These are phyloP conservation scores for Phoeniculus purpureus DNA, from an alignment of 2,797 vertebrate species.

Conservation along the genomic window DNA sequence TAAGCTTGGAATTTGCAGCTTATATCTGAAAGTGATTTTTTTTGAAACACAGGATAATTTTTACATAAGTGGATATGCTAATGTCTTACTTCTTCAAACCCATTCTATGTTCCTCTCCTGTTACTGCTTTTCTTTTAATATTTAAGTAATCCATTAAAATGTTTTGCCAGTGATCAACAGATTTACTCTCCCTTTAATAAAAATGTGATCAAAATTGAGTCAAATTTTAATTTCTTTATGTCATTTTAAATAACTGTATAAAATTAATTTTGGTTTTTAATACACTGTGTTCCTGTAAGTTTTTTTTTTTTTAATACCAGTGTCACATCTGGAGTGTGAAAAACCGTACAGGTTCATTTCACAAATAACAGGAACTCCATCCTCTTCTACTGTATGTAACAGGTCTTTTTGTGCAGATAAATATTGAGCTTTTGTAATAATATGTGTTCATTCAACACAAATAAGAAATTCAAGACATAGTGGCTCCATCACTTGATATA, in stretches of 20 bases:
- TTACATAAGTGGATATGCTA: background rate
- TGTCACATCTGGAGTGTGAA: fast-evolving
- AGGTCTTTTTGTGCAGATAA: background rate
- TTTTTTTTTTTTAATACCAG: background rate
- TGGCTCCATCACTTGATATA: background rate
- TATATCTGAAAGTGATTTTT: background rate
- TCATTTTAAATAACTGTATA: background rate
- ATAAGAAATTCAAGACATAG: background rate
- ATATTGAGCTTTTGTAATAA: background rate
- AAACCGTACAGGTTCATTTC: too few relatives aligned
- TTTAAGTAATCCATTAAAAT: background rate
- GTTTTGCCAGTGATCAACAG: background rate
- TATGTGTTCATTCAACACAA: background rate
- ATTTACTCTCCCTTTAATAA: background rate
- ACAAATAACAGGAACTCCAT: too few relatives aligned
- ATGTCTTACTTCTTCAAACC: background rate
- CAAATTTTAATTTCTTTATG: background rate
- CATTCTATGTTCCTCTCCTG: background rate
- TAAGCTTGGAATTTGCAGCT: background rate
- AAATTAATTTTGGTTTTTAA: background rate
- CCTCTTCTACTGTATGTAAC: too few relatives aligned
- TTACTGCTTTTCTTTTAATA: background rate
- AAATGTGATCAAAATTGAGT: background rate
- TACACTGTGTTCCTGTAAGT: background rate
- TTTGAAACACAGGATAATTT: background rate